These are phyloP conservation scores for Leuciscus idus DNA, from an alignment of 2,113 vertebrate genomes.

Conservation along the genomic window DNA sequence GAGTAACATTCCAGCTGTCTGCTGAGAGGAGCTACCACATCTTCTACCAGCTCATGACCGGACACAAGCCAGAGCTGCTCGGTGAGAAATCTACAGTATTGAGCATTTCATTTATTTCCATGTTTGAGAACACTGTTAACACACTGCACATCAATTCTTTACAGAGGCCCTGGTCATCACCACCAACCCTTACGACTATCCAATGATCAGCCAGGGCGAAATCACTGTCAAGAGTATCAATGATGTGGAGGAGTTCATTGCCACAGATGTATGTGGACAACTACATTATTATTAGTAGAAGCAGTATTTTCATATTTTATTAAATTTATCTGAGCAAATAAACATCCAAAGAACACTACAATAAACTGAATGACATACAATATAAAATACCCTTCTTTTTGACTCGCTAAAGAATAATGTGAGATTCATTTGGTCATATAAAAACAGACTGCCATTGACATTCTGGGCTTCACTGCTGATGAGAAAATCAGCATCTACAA, in stretches of 20 bases:
- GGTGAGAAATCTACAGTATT: constrained; percentile 58
- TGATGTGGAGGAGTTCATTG: constrained; percentile 16
- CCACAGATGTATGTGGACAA: constrained; percentile 5
- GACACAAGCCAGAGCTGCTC: constrained; percentile 68
- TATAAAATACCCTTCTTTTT: not conserved
- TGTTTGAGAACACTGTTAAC: not conserved
- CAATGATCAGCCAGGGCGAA: constrained; percentile 67
- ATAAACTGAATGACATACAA: not conserved
- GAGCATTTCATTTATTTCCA: not conserved
- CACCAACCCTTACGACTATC: constrained; percentile 86
- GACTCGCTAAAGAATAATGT: not conserved
- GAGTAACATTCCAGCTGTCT: not conserved
- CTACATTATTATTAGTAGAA: not conserved
- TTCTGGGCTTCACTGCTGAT: constrained; percentile 80
- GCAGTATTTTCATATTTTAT: not conserved
- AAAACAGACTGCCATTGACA: constrained; percentile 74
- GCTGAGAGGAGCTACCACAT: not conserved
- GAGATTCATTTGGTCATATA: not conserved
- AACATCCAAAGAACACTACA: not conserved
- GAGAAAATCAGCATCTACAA: constrained; percentile 85
- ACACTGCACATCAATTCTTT: not conserved
- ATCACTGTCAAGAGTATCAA: not conserved
- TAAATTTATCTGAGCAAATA: not conserved
- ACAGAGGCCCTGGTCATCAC: constrained; percentile 82
- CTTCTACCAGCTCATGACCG: constrained; percentile 13